These are phyloP conservation scores for Drosophila nikananu DNA, from an alignment of 1,140 invertebrate species.

Conservation along the genomic window DNA sequence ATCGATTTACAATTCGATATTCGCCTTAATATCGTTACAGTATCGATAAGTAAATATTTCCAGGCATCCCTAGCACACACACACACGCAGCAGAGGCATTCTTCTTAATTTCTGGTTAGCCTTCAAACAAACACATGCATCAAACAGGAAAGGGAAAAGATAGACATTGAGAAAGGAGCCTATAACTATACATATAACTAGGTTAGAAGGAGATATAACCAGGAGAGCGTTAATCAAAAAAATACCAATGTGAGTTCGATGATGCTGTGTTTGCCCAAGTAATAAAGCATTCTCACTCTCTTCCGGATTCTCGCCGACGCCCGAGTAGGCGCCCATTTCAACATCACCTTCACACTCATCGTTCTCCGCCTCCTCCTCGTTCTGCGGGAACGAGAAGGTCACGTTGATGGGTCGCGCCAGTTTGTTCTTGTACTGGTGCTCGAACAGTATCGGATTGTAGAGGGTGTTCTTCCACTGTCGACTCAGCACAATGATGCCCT, in stretches of 20 bases:
- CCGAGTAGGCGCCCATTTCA: conserved; percentile 81
- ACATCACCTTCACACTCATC: conserved; percentile 84
- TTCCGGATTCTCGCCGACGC: conserved; percentile 83
- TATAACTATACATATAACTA: conserved; percentile 69
- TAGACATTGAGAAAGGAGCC: conserved; percentile 8
- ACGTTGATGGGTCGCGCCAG: conserved; percentile 93
- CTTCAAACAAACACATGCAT: conserved; percentile 42
- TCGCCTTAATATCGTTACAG: background rate
- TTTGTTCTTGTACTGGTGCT: conserved; percentile 95
- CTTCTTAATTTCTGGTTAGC: conserved; percentile 21
- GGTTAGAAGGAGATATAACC: conserved; percentile 66
- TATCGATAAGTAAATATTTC: background rate
- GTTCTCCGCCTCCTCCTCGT: conserved; percentile 88
- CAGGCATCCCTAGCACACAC: background rate
- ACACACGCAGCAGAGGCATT: conserved; percentile 19
- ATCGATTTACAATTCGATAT: background rate
- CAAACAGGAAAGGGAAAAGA: conserved; percentile 26
- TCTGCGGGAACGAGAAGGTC: conserved; percentile 93
- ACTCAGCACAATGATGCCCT: conserved; percentile 96
- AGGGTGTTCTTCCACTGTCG: conserved; percentile 98
- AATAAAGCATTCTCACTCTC: conserved; percentile 86
- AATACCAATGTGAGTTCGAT: conserved; percentile 85
- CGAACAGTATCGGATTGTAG: conserved; percentile 95
- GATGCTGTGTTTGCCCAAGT: conserved; percentile 85
- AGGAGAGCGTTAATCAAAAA: conserved; percentile 84